phyloP scores from a whole-genome alignment of 2,888 invertebrate species.

The Ormyrus labotus region DNA sequence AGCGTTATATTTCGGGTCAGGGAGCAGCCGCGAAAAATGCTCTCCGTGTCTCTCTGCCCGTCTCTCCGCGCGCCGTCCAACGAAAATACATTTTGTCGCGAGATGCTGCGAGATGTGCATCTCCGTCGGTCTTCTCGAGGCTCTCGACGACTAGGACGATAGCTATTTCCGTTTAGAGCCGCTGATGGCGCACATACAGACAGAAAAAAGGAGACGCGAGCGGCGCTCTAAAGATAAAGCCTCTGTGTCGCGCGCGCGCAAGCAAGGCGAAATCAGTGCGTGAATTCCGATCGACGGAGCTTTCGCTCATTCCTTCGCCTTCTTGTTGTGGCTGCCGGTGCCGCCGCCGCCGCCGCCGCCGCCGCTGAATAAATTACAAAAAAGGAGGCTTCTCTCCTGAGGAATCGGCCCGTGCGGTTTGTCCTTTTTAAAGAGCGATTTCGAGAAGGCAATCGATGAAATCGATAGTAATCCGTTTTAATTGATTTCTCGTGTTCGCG shows the following conservation, averaged over 20 bases:
- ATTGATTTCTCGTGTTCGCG: slow-evolving; percentile 12
- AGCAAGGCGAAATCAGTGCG: slow-evolving; percentile 27
- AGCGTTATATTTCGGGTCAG: too few relatives aligned
- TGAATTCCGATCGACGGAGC: slow-evolving; percentile 38
- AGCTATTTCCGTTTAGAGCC: slow-evolving; percentile 71
- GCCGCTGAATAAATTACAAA: slow-evolving; percentile 37
- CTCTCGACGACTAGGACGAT: slow-evolving; percentile 65
- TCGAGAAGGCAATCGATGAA: not conserved
- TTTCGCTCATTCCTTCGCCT: not conserved
- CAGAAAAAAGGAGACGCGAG: slow-evolving; percentile 15
- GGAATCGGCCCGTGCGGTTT: not conserved
- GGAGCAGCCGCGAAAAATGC: too few relatives aligned
- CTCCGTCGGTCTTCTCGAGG: slow-evolving; percentile 54
- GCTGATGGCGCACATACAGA: slow-evolving; percentile 58
- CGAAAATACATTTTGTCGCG: slow-evolving; percentile 69
- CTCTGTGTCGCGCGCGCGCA: slow-evolving; percentile 36
- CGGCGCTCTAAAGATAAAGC: slow-evolving; percentile 53
- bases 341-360: not conserved
- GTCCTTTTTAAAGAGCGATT: not conserved
- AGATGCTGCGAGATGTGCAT: slow-evolving; percentile 50
- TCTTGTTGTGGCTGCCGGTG: not conserved
- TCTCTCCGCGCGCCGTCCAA: slow-evolving; percentile 35
- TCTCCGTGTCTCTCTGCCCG: not conserved
- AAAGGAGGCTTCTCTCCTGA: not conserved
- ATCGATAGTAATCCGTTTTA: slow-evolving; percentile 3